Base-by-base conservation (phyloP, 1,140 invertebrate species). In the Probaryconus sp. region DNA sequence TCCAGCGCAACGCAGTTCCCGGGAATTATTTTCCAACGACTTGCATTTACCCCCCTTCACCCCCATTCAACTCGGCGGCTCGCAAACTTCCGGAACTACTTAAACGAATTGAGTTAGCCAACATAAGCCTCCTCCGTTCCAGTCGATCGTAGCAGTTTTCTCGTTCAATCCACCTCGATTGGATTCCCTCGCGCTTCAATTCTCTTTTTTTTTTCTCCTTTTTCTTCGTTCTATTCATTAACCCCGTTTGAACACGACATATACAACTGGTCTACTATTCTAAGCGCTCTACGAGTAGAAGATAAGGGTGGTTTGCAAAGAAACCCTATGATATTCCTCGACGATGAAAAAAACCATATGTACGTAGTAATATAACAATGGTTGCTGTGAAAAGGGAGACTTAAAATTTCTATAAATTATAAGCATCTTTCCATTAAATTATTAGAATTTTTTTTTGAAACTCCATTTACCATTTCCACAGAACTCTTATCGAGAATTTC, bases 291-390 rank as follows among this genome's bases (percentile, higher is more conserved):
- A 69, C n/a, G n/a, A n/a, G n/a, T n/a, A n/a, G n/a, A 80, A 81
- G 81, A 84, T 83, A 84, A 84, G 80, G 76, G 80, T 80, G 55
- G 64, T 76, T 53, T 74, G 65, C 78, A 63, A 68, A 78, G 73
- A 76, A 70, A 58, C 79, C 75, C 38, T 56, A 72, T 71, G 78
- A 81, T 82, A 77, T 81, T 78, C 78, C 51, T 64, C 68, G 40
- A 42, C 53, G 56, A 64, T 51, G 30, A 50, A 40, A 48, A 43
- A 11, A 37, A 21, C 40, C 45, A 61, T 42, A 14, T 51, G 60
- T 43, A 63, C 17, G 21, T 3, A 18, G 20, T 30, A 48, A 55
- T 40, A 65, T 65, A 53, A 65, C n/a, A n/a, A n/a, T n/a, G n/a
- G n/a, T n/a, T n/a, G n/a, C n/a, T n/a, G n/a, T n/a, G n/a, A n/a